phyloP scores from a whole-genome alignment of 1,140 invertebrate genomes.

The Campoletis sonorensis region DNA sequence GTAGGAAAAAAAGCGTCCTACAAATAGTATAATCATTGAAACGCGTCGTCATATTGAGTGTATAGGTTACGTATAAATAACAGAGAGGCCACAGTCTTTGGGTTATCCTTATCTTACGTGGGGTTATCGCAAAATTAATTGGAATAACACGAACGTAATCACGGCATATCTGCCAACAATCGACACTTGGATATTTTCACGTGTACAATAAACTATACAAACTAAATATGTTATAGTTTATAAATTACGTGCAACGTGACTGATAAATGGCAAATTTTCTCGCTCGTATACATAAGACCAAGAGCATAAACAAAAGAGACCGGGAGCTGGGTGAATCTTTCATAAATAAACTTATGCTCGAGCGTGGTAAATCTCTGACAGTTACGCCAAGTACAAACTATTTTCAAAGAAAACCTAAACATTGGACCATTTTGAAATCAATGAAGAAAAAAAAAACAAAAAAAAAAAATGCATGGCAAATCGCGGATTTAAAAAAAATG shows the following conservation, averaged over 20 bases:
- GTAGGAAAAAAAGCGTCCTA: background rate
- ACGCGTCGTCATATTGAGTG: background rate
- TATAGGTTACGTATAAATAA: background rate
- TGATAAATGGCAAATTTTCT: background rate
- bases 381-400: constrained; percentile 28
- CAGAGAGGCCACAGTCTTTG: background rate
- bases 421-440: background rate
- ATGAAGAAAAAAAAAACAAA: background rate
- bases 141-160: constrained; percentile 60
- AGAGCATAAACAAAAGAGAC: constrained; percentile 18
- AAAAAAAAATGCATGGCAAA: too few species aligned
- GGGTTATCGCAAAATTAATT: constrained; percentile 65
- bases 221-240: constrained; percentile 19
- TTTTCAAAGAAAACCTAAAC: background rate
- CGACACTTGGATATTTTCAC: background rate
- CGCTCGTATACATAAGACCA: constrained; percentile 7
- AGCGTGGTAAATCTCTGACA: constrained; percentile 29
- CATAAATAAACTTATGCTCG: constrained; percentile 20
- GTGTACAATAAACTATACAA: background rate
- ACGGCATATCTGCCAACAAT: constrained; percentile 30
- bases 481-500: too few species aligned
- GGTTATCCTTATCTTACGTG: constrained; percentile 52
- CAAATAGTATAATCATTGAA: background rate
- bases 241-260: background rate
- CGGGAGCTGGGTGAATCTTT: constrained; percentile 12